Percentiles rank a stretch among this genome's conserved stretches.
Conservation (phyloP, 1,140 invertebrate genomes). For the Trachelipus rathkii region DNA sequence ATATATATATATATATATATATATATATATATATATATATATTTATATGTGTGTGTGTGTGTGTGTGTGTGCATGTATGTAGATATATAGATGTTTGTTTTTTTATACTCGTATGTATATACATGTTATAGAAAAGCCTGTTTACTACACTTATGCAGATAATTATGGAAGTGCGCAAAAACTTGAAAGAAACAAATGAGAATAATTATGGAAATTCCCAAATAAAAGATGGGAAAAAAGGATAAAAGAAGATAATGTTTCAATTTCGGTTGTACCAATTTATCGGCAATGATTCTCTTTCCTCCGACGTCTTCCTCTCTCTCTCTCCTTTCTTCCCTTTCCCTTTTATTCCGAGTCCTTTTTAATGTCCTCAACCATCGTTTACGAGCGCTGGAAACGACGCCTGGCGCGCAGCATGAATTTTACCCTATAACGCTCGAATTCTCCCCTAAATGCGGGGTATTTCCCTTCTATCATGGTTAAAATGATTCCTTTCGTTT, state of each 20-base stretch:
- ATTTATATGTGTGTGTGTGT: too few species aligned
- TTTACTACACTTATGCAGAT: too few species aligned
- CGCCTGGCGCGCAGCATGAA: neutral
- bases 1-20: too few species aligned
- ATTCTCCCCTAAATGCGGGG: neutral
- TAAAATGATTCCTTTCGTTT: neutral
- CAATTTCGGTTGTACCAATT: neutral
- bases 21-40: too few species aligned
- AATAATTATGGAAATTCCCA: too few species aligned
- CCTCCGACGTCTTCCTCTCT: neutral
- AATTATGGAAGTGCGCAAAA: too few species aligned
- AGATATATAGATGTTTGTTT: too few species aligned
- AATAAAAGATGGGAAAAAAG: neutral
- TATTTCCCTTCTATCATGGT: slow-evolving; percentile 1
- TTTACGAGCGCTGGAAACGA: neutral
- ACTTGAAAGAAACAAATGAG: too few species aligned
- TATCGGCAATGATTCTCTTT: neutral
- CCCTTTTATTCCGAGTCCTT: too few species aligned
- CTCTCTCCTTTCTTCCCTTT: neutral
- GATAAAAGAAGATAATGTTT: neutral
- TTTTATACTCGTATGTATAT: too few species aligned
- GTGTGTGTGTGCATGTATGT: too few species aligned
- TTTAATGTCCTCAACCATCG: neutral
- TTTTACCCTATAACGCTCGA: neutral
- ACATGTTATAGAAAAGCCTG: too few species aligned